Base-by-base conservation (phyloP, 2,113 vertebrate species). In the Heterocephalus glaber region DNA sequence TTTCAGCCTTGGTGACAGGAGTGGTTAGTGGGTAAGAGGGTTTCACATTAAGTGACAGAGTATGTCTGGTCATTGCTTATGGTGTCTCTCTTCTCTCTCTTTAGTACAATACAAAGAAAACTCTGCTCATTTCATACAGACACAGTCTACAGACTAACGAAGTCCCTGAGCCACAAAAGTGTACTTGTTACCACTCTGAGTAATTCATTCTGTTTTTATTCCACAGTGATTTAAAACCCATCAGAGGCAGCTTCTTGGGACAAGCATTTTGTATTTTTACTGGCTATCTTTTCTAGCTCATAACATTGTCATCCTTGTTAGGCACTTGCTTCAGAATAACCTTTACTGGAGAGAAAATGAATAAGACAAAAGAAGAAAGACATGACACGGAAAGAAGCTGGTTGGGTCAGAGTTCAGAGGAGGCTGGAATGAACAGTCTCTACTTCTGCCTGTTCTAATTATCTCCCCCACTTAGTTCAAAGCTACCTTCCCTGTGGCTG, bases 291-390 rank as follows among this genome's bases (percentile, higher is more conserved):
- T 86, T 88, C 49, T 85, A 68, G 65, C 65, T 77, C 49, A 10
- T 54, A 65, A 70, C 54, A 80, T 44, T 82, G 72, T 83, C 93
- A 79, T 66, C 22, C 72, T 96, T 76, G 86, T 96, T 91, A 86
- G 66, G 41, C 49, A 16, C 61, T 63, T 26, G 22, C 79, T 94
- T 82, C n/a, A 35, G 54, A 80, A 68, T 63, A 91, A 94, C 47
- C 89, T 96, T 94, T 74, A 56, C 60, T 63, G 61, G 89, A 89
- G 89, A 95, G 85, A 95, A 96, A 96, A 94, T 82, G 93, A 92
- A 22, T 83, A 82, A 74, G 89, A 96, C 86, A 93, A 79, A 94
- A 86, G 66, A 87, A 92, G 86, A 77, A 77, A 90, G 74, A 63
- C 41, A 44, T 86, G 89, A 89, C 86, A 66, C 26, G 0, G 2